Conservation (phyloP, 2,888 invertebrate genomes). For the Folsomia manolachei region DNA sequence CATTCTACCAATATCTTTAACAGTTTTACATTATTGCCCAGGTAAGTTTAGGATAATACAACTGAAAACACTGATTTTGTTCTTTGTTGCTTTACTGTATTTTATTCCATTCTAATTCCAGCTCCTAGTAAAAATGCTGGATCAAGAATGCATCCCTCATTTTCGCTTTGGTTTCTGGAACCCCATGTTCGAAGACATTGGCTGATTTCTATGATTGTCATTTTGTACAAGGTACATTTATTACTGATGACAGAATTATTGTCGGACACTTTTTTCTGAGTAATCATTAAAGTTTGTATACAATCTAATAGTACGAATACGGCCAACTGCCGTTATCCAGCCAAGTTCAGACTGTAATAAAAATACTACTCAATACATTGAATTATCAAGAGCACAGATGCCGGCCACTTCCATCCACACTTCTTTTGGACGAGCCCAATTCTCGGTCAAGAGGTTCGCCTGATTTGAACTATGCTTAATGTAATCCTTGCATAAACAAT, state of each 20-base stretch:
- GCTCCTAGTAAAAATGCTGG: slow-evolving; percentile 65
- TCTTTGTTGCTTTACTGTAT: too few species aligned
- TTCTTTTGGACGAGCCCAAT: slow-evolving; percentile 70
- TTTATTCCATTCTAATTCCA: too few species aligned
- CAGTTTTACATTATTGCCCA: slow-evolving; percentile 77
- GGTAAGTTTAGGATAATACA: too few species aligned
- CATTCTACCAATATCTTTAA: slow-evolving; percentile 79
- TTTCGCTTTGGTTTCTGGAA: slow-evolving; percentile 84
- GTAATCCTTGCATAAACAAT: too few species aligned
- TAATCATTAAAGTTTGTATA: too few species aligned
- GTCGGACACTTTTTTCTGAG: neutral
- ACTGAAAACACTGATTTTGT: too few species aligned
- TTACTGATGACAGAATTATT: neutral
- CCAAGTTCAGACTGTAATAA: slow-evolving; percentile 75
- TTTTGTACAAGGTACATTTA: slow-evolving; percentile 82
- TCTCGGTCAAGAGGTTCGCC: slow-evolving; percentile 66
- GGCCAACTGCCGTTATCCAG: slow-evolving; percentile 55
- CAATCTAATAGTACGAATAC: slow-evolving; percentile 56
- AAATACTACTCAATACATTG: slow-evolving; percentile 86
- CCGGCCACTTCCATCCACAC: slow-evolving; percentile 74
- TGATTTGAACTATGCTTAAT: too few species aligned
- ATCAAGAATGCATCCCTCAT: slow-evolving; percentile 62
- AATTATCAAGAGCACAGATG: slow-evolving; percentile 90
- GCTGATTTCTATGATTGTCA: slow-evolving; percentile 87
- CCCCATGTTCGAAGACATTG: slow-evolving; percentile 84